These are phyloP conservation scores for Cenopis cana DNA, from an alignment of 2,888 invertebrate species.

Conservation along the genomic window DNA sequence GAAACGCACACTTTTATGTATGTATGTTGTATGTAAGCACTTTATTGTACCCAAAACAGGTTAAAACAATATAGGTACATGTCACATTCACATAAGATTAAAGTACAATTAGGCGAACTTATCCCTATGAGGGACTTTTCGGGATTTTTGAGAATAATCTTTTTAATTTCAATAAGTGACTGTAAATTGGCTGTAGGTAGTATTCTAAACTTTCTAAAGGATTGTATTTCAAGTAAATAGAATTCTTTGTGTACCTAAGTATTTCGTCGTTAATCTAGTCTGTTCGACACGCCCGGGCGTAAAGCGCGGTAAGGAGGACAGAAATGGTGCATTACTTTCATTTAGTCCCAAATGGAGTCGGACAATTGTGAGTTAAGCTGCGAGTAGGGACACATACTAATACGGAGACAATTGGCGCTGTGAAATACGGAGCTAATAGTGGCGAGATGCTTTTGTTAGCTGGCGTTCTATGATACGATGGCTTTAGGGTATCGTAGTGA, in stretches of 20 bases:
- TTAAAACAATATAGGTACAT: too few species aligned
- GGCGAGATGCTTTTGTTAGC: constrained; percentile 20
- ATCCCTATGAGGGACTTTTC: too few species aligned
- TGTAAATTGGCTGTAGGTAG: too few species aligned
- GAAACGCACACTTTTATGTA: too few species aligned
- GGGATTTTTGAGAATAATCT: too few species aligned
- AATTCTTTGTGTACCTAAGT: not conserved
- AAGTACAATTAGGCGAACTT: too few species aligned
- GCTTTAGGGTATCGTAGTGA: not conserved
- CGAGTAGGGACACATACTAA: constrained; percentile 39
- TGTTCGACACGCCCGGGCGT: constrained; percentile 60
- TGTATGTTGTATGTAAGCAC: too few species aligned
- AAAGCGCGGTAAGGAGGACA: constrained; percentile 73
- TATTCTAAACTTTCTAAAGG: too few species aligned
- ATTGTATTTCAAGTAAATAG: not conserved
- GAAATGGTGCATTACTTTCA: constrained; percentile 74
- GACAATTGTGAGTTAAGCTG: constrained; percentile 61
- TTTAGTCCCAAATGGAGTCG: constrained; percentile 67
- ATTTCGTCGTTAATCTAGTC: constrained; percentile 43
- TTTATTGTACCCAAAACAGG: too few species aligned
- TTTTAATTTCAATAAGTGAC: too few species aligned
- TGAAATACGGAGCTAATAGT: constrained; percentile 39
- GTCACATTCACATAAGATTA: too few species aligned
- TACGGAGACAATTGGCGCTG: constrained; percentile 29
- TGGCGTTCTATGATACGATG: constrained; percentile 2